Evolutionary conservation across 2,113 vertebrate species (phyloP).

Genomic region (Donacobius atricapilla): DNA sequence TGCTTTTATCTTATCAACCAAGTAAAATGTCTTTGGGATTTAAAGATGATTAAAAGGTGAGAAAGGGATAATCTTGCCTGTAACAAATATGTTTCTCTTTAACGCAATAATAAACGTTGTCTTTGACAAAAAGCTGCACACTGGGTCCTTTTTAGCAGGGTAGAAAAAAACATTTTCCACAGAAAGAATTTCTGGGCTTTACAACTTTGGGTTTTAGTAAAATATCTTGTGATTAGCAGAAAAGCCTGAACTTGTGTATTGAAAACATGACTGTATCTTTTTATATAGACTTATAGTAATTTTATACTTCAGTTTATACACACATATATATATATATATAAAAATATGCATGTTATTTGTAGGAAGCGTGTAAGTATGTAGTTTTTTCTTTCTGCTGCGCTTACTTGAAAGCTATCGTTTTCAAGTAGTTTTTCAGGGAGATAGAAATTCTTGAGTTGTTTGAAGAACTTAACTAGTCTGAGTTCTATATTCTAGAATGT

Average conservation of each 20-base stretch:
- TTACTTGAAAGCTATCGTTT: not conserved
- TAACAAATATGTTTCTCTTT: not conserved
- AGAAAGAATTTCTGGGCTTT: not conserved
- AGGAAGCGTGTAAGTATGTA: not conserved
- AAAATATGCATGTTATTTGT: too few relatives aligned
- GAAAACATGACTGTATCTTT: not conserved
- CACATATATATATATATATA: too few relatives aligned
- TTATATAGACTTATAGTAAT: not conserved
- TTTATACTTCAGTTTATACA: not conserved
- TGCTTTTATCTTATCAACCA: slow-evolving; percentile 1
- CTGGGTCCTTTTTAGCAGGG: not conserved
- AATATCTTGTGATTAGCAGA: not conserved
- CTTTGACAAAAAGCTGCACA: not conserved
- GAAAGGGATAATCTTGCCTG: slow-evolving; percentile 14
- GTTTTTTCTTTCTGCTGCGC: not conserved
- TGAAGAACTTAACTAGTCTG: not conserved
- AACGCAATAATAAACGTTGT: not conserved
- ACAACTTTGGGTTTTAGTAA: not conserved
- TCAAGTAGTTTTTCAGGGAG: not conserved
- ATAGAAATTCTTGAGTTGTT: not conserved
- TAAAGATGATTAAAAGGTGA: slow-evolving; percentile 40
- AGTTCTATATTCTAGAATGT: not conserved
- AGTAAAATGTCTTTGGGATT: slow-evolving; percentile 41
- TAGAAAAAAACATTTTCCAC: not conserved
- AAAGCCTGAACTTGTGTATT: not conserved